Conservation (phyloP, 2,797 vertebrate genomes). For the Clarias platycephalus region DNA sequence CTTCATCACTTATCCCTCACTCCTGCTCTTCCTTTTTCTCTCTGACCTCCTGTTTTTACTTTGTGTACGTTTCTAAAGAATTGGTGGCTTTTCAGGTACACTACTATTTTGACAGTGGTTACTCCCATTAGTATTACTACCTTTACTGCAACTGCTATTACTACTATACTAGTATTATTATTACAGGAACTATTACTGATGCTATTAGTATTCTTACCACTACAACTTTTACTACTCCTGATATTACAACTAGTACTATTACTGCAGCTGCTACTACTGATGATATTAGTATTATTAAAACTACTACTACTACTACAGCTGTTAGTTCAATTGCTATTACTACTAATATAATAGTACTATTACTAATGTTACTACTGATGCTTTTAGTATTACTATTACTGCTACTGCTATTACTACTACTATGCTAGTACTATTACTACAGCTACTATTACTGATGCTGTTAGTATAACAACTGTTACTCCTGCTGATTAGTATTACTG, state of each 20-base stretch:
- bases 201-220: no score
- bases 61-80: not conserved
- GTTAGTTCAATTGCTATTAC: not conserved
- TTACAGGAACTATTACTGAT: no score
- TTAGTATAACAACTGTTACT: not conserved
- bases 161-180: not conserved
- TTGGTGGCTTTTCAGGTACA: not conserved
- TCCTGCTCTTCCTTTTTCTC: conserved; percentile 64
- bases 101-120: not conserved
- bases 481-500: not conserved
- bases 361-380: not conserved
- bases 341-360: not conserved
- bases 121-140: not conserved
- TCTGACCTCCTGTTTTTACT: conserved; percentile 78
- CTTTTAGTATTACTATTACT: not conserved
- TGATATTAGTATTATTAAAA: not conserved
- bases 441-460: no score
- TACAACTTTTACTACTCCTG: not conserved
- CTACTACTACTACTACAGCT: not conserved
- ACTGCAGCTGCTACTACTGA: no score
- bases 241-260: not conserved
- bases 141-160: no score
- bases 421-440: not conserved
- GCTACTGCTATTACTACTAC: not conserved
- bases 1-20: conserved; percentile 64